phyloP scores from a whole-genome alignment of 2,888 invertebrate genomes.

The Drosophila infuscata region DNA sequence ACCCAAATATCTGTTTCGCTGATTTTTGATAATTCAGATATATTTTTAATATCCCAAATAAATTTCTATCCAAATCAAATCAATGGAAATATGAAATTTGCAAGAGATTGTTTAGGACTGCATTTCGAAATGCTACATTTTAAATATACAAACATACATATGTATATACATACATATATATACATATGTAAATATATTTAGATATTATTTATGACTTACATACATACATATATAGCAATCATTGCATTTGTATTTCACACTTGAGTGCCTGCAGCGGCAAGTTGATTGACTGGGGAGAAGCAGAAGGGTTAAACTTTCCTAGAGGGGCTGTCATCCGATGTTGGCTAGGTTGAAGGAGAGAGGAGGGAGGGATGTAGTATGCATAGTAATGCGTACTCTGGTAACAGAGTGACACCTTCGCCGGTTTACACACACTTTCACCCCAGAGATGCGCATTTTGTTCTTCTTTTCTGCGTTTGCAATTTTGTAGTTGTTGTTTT shows the following conservation, averaged over 20 bases:
- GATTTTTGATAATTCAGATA: background rate
- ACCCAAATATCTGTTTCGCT: background rate
- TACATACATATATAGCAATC: background rate
- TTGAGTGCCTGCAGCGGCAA: conserved; percentile 36
- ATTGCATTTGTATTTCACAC: conserved; percentile 64
- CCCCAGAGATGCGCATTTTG: conserved; percentile 41
- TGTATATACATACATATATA: background rate
- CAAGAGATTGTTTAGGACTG: background rate
- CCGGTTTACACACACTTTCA: conserved; percentile 47
- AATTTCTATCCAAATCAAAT: background rate
- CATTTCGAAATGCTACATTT: too few relatives aligned
- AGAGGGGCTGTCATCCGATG: background rate
- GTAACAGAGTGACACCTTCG: conserved; percentile 58
- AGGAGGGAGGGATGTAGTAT: background rate
- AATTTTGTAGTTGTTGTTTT: conserved; percentile 28
- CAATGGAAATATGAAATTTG: background rate
- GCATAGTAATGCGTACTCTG: conserved; percentile 22
- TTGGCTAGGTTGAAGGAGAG: background rate
- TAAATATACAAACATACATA: too few relatives aligned
- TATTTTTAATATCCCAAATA: background rate
- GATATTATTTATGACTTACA: conserved; percentile 22
- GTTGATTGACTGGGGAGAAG: conserved; percentile 13
- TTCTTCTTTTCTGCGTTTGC: conserved; percentile 31
- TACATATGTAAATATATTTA: background rate
- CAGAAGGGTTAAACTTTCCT: background rate